phyloP scores from a whole-genome alignment of 2,888 invertebrate genomes.

The Cyaniris semiargus region DNA sequence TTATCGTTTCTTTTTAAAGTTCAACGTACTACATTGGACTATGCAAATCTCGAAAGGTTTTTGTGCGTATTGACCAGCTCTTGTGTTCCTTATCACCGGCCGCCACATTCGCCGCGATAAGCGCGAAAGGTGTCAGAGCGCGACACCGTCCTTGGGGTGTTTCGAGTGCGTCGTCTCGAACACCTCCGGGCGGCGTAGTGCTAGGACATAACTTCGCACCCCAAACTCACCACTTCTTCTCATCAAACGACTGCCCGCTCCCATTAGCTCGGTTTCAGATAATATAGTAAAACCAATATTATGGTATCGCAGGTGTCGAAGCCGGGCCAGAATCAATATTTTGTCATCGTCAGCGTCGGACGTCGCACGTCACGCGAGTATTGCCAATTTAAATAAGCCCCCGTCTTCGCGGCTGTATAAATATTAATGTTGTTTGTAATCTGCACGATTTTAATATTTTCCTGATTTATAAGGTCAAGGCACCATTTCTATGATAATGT shows the following conservation, averaged over 20 bases:
- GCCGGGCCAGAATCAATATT: slow-evolving; percentile 20
- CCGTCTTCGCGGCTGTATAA: background rate
- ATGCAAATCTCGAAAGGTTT: slow-evolving; percentile 1
- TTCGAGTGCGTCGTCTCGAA: background rate
- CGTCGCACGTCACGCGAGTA: background rate
- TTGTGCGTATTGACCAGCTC: background rate
- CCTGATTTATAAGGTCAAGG: slow-evolving; percentile 23
- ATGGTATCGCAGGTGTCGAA: slow-evolving; percentile 20
- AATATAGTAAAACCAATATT: slow-evolving; percentile 14
- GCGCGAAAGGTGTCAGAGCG: background rate
- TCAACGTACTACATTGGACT: background rate
- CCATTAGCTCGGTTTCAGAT: background rate
- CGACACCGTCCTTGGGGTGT: background rate
- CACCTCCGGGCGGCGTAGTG: background rate
- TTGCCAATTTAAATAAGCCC: slow-evolving; percentile 25
- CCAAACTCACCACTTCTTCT: background rate
- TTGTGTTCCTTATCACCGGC: background rate
- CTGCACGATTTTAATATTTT: slow-evolving; percentile 13
- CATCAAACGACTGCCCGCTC: background rate
- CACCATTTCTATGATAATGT: background rate
- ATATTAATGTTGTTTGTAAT: background rate
- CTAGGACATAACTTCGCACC: background rate
- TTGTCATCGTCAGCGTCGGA: background rate
- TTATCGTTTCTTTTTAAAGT: slow-evolving; percentile 1
- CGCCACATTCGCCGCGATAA: background rate